Evolutionary conservation across 2,113 vertebrate genomes (phyloP), one percentile per base, ranked within the genome.

Genomic region (Tyrannus savana): DNA sequence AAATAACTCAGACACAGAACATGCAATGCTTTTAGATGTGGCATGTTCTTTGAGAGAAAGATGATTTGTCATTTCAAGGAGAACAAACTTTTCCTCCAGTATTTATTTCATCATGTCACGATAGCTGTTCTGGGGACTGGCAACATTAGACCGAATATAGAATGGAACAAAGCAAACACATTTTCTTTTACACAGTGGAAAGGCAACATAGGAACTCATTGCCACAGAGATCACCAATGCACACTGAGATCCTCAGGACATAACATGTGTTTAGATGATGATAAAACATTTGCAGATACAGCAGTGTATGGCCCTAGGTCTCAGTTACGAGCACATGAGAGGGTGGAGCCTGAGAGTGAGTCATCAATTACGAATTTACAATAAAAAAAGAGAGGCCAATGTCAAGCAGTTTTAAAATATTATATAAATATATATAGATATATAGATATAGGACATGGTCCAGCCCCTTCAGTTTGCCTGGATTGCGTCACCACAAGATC

Each of bases 381-480:
- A 9, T 31, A 31, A 23, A 77, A 92, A 3, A 13, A 14, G n/a
- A 28, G 52, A 79, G 10, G 14, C 10, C 11, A 16, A 33, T 19
- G 55, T 27, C 49, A 52, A 35, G 9, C 6, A 52, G 44, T 62
- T 76, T 37, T 18, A 1, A 9, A 46, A 56, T 27, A 63, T 41
- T 63, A 14, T 41, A 63, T 30, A n/a, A n/a, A 37, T 60, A 23
- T 30, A 49, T 15, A 42, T 6, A 18, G 19, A 58, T 8, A 37
- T 8, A 37, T 17, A 58, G n/a, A 14, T 17, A 1, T 33, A 64
- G 35, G 41, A 18, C 8, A 3, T 3, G 21, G 27, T 33, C 19
- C 39, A 52, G 19, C 39, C 13, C 1, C 1, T 44, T 56, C 2
- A 1, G 7, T 39, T 55, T 66, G 19, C 47, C 33, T 1, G 4